Evolutionary conservation across 2,797 vertebrate genomes (phyloP).

Genomic region (Dallia pectoralis): DNA sequence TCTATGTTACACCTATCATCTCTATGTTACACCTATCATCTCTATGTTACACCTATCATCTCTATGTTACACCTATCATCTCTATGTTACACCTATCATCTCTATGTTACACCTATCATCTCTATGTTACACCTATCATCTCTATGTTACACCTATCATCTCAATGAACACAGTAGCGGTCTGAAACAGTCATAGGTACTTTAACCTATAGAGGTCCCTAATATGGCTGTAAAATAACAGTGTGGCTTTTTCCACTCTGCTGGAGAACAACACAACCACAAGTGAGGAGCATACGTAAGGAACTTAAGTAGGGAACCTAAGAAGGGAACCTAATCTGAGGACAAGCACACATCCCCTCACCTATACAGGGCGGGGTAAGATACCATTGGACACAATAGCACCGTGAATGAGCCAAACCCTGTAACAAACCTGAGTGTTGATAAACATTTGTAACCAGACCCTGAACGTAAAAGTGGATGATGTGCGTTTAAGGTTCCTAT

Average conservation of each 20-base stretch:
- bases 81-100: too few relatives aligned
- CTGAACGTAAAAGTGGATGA: not conserved
- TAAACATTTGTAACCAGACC: not conserved
- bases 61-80: too few relatives aligned
- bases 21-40: too few relatives aligned
- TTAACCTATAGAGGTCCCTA: slow-evolving; percentile 40
- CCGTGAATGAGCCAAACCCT: not conserved
- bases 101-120: too few relatives aligned
- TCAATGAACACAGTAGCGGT: slow-evolving; percentile 3
- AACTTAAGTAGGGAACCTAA: not conserved
- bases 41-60: too few relatives aligned
- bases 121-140: too few relatives aligned
- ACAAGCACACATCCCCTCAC: not conserved
- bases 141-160: not conserved
- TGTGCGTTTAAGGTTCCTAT: not conserved
- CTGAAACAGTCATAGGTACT: slow-evolving; percentile 34
- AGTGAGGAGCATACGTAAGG: not conserved
- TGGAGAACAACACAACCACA: not conserved
- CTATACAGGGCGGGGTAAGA: not conserved
- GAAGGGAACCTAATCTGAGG: not conserved
- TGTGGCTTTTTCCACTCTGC: not conserved
- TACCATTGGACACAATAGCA: slow-evolving; percentile 1
- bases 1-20: too few relatives aligned
- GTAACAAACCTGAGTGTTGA: not conserved
- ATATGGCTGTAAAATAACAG: slow-evolving; percentile 28